Evolutionary conservation across 1,140 invertebrate species (phyloP), one percentile per base, ranked within the genome.

Genomic region (Drosophila aff.): DNA sequence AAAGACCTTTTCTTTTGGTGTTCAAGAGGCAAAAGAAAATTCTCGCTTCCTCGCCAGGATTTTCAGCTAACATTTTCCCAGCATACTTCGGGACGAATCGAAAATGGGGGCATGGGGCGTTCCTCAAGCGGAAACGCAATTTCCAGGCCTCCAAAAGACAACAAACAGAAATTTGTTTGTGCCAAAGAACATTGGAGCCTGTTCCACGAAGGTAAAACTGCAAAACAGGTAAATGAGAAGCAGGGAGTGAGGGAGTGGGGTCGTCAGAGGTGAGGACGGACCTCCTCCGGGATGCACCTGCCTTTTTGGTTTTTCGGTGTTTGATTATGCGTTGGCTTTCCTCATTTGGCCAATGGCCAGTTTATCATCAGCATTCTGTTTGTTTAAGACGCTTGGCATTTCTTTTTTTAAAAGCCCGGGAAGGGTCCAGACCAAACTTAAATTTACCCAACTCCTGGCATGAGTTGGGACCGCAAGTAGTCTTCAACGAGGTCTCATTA

Each of bases 161-260:
- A 89, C 83, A 86, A 86, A 89, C 83, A 80, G 82, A 83, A 86
- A 89, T 89, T 87, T 82, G 83, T 86, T 86, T 89, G 84, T 89
- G 83, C 72, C 84, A 89, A 79, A 77, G 84, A 76, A 74, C 63
- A 66, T 40, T 53, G 63, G 63, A 49, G 49, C 13, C 40, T 28
- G 43, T 15, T 55, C 50, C 67, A 38, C 67, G 59, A 36, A 40
- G 16, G 26, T 57, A 18, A 44, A 65, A 66, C 33, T 21, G 61
- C 16, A 53, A 53, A 53, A 62, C 60, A 62, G 62, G 57, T 49
- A 61, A 63, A 78, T 50, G 65, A 47, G 57, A 47, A 44, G 21
- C n/a, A 2, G 21, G 2, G 8, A 8, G 4, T 23, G 15, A 1
- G 23, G 16, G 2, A 9, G 11, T 33, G 26, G 31, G 63, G 38